phyloP scores from a whole-genome alignment of 2,888 invertebrate genomes.

The Drosophila nigritarsus region DNA sequence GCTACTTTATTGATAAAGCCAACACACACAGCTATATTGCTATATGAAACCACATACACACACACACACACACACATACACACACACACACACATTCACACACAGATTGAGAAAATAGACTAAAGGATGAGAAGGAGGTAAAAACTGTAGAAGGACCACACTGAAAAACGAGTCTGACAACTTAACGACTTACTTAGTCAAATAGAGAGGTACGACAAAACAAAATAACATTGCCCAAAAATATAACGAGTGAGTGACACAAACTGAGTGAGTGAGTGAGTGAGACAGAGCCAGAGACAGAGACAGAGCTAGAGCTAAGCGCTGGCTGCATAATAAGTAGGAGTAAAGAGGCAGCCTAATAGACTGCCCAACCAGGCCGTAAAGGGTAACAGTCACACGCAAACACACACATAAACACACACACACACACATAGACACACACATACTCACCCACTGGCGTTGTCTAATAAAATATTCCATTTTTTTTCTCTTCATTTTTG shows the following conservation, averaged over 20 bases:
- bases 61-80: conserved; percentile 10
- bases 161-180: conserved; percentile 73
- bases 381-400: conserved; percentile 60
- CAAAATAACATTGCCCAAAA: conserved; percentile 58
- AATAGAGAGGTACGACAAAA: conserved; percentile 62
- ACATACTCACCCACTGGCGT: background rate
- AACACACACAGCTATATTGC: conserved; percentile 13
- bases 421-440: conserved; percentile 4
- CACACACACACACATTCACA: conserved; percentile 15
- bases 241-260: conserved; percentile 43
- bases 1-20: conserved; percentile 74
- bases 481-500: conserved; percentile 19
- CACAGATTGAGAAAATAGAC: background rate
- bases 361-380: conserved; percentile 60
- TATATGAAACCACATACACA: conserved; percentile 17
- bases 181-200: conserved; percentile 79
- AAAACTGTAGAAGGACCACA: conserved; percentile 39
- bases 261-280: background rate
- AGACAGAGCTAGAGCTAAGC: conserved; percentile 5
- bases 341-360: conserved; percentile 50
- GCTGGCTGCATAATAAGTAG: conserved; percentile 33
- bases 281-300: background rate
- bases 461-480: conserved; percentile 56
- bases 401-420: conserved; percentile 4
- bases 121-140: conserved; percentile 9